Percentiles rank a stretch among this genome's conserved stretches.
Conservation (phyloP, 2,113 vertebrate species). For the Hypomesus transpacificus region DNA sequence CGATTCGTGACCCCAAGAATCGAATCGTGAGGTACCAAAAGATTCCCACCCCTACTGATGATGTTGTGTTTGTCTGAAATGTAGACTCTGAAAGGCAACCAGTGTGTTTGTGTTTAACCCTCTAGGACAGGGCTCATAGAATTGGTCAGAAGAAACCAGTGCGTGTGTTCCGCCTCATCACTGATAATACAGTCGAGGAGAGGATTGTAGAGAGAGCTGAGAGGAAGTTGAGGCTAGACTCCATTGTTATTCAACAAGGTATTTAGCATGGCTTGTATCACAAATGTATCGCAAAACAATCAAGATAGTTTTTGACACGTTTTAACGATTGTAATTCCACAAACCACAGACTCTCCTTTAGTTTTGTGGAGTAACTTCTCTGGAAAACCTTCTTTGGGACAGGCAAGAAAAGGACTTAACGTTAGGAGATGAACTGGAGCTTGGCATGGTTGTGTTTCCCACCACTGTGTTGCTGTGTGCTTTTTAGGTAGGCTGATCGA, state of each 20-base stretch:
- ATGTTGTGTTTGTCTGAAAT: no score
- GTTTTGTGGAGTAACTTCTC: no score
- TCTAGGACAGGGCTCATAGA: constrained; percentile 85
- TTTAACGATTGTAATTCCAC: no score
- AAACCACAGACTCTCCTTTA: no score
- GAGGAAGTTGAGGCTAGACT: constrained; percentile 86
- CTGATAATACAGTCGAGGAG: constrained; percentile 89
- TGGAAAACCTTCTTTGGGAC: no score
- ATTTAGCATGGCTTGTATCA: constrained; percentile 30
- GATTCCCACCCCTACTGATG: no score
- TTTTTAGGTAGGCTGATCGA: constrained; percentile 82
- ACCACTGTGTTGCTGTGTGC: background rate
- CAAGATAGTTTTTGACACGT: background rate
- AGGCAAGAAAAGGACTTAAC: no score
- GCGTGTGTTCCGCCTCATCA: constrained; percentile 86
- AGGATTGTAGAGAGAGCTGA: constrained; percentile 90
- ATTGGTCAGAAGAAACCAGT: constrained; percentile 89
- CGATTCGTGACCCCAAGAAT: no score
- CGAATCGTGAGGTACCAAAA: no score
- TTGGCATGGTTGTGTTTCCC: background rate
- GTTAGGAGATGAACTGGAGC: background rate
- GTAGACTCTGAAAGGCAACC: background rate
- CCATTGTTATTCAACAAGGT: constrained; percentile 92
- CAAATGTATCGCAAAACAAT: background rate
- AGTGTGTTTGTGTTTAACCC: background rate